Base-by-base conservation (phyloP, 2,113 vertebrate genomes). In the Sorex fumeus region DNA sequence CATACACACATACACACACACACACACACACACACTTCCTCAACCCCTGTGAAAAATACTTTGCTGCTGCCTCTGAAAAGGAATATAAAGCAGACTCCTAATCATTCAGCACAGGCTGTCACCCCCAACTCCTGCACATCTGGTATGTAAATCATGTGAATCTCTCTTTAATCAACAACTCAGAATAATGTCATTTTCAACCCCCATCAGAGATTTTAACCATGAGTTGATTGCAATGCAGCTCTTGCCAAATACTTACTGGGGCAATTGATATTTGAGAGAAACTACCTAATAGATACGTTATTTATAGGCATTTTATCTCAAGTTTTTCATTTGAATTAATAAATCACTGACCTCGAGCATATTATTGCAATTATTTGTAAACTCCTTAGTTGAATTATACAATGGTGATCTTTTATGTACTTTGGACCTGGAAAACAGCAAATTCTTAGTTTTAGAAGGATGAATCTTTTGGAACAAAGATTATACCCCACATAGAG, bases 121-220 rank as follows among this genome's bases (percentile, higher is more conserved):
- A 1, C 75, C 83, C 36, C 71, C 69, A 9, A 82, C 94, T 86
- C 88, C 93, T 88, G 84, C 92, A 91, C 87, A 90, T 95, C 95
- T 96, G 93, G 93, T 74, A 16, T 84, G 57, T 60, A 95, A 92
- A 94, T 84, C 53, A 81, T 34, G 64, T 28, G 85, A 93, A 92
- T 93, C 75, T 16, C 27, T 96, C 76, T 93, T 93, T 90, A 96
- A 95, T 96, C 88, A 95, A 93, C 92, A 92, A 88, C 85, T 88
- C 71, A 86, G 83, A 96, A 86, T 81, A 93, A 95, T 76, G 90
- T 62, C 86, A 91, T 93, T 95, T 94, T 88, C 13, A 2, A 88
- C 85, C 85, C 88, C 90, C 90, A 86, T 93, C 76, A 93, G 85
- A 95, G 64, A 95, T 96, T 90, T 94, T 85, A 90, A 84, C 90